A percentile compares a stretch with the other conserved stretches of the same genome.
phyloP scores from a whole-genome alignment of 2,888 invertebrate genomes.

The Pocota personata region DNA sequence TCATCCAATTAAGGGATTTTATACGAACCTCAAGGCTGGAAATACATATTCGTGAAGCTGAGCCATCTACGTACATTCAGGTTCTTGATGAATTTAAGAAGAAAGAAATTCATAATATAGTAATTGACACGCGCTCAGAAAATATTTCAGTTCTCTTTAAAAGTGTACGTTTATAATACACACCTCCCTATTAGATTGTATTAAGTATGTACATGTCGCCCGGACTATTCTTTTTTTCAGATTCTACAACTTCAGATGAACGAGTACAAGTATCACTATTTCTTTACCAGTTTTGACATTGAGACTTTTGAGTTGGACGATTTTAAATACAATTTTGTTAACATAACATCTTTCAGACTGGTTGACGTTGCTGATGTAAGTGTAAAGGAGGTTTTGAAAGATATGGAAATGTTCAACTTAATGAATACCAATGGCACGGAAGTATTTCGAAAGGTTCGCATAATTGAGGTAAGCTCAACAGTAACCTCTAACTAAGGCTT shows the following conservation, averaged over 20 bases:
- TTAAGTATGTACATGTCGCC: neutral
- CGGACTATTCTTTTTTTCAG: slow-evolving; percentile 83
- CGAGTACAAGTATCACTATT: slow-evolving; percentile 92
- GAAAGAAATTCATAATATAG: slow-evolving; percentile 90
- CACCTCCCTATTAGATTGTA: neutral
- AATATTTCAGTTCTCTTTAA: slow-evolving; percentile 89
- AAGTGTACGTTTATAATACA: slow-evolving; percentile 85
- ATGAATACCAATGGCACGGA: slow-evolving; percentile 6
- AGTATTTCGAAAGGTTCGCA: slow-evolving; percentile 44
- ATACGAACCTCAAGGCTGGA: slow-evolving; percentile 88
- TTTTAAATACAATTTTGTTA: slow-evolving; percentile 96
- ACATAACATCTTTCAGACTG: slow-evolving; percentile 95
- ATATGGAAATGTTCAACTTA: slow-evolving; percentile 88
- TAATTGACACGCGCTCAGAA: slow-evolving; percentile 89
- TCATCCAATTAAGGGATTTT: slow-evolving; percentile 86
- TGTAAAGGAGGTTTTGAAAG: slow-evolving; percentile 87
- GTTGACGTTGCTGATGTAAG: slow-evolving; percentile 88
- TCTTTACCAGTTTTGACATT: slow-evolving; percentile 91
- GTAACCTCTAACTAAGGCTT: too few relatives aligned
- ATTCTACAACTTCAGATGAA: slow-evolving; percentile 92
- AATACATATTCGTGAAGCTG: slow-evolving; percentile 88
- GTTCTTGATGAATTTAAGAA: slow-evolving; percentile 91
- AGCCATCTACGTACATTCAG: slow-evolving; percentile 87
- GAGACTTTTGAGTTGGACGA: slow-evolving; percentile 94
- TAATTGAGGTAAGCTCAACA: slow-evolving; percentile 64